Evolutionary conservation across 53 echinoderm and acorn worm species (phyloP).

Genomic region (Glandiceps talaboti): DNA sequence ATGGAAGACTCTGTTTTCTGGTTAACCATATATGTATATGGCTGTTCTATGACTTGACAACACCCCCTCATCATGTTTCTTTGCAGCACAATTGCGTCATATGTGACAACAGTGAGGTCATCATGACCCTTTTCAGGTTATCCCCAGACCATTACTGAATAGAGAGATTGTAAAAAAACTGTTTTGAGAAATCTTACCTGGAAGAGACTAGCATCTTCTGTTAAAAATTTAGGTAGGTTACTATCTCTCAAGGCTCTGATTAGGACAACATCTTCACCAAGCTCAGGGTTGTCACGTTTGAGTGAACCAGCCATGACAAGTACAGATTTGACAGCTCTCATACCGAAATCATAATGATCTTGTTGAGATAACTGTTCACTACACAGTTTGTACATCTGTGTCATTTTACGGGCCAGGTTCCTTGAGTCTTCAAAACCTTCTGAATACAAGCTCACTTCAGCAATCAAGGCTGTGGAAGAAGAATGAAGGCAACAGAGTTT

Average conservation of each 20-base stretch:
- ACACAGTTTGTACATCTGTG: slow-evolving; percentile 99
- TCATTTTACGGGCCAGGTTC: slow-evolving; percentile 92
- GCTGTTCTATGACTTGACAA: too few species aligned
- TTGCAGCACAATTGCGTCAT: too few species aligned
- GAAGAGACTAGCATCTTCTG: slow-evolving; percentile 84
- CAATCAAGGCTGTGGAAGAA: slow-evolving; percentile 81
- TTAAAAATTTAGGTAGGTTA: slow-evolving; percentile 92
- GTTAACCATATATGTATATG: too few species aligned
- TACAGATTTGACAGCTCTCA: slow-evolving; percentile 98
- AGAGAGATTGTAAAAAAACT: too few species aligned
- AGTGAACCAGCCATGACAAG: slow-evolving; percentile 95
- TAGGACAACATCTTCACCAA: slow-evolving; percentile 96
- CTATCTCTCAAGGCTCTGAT: slow-evolving; percentile 93
- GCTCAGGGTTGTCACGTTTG: slow-evolving; percentile 85
- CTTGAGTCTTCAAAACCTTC: slow-evolving; percentile 89
- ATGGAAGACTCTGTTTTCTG: too few species aligned
- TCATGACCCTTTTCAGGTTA: too few species aligned
- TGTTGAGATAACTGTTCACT: slow-evolving; percentile 98
- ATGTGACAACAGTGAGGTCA: too few species aligned
- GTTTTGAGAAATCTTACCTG: slow-evolving; percentile 33
- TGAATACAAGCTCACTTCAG: slow-evolving; percentile 93
- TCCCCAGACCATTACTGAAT: too few species aligned
- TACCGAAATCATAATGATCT: slow-evolving; percentile 98
- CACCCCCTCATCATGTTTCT: too few species aligned
- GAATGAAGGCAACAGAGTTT: too few species aligned